phyloP scores from a whole-genome alignment of 2,113 vertebrate species.

The Hemicordylus capensis region DNA sequence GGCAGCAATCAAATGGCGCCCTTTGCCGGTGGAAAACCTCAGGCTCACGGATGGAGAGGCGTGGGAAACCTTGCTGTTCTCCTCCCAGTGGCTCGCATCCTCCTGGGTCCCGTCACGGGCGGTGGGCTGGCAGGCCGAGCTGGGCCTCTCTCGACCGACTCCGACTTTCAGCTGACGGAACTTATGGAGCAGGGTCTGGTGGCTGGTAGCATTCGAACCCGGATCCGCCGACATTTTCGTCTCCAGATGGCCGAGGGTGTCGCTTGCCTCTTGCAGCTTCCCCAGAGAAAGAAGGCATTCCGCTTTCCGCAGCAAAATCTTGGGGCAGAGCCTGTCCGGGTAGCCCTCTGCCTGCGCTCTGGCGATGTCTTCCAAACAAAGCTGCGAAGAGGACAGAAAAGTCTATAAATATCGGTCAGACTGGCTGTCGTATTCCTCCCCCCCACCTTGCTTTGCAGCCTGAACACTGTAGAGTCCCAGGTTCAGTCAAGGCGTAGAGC shows the following conservation, averaged over 20 bases:
- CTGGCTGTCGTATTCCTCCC: too few relatives aligned
- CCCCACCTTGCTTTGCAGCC: too few relatives aligned
- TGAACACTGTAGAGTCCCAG: too few relatives aligned
- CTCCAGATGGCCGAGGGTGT: constrained; percentile 47
- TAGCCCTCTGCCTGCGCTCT: constrained; percentile 81
- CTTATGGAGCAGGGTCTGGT: constrained; percentile 51
- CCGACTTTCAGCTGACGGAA: constrained; percentile 61
- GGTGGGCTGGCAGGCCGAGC: background rate
- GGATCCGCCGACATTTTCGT: constrained; percentile 21
- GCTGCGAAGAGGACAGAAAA: constrained; percentile 70
- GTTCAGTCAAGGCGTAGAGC: too few relatives aligned
- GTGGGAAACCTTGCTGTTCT: constrained; percentile 53
- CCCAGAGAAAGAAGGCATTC: constrained; percentile 81
- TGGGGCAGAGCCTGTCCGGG: constrained; percentile 83
- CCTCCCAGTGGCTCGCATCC: constrained; percentile 45
- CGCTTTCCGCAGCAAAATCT: constrained; percentile 80
- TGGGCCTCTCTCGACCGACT: background rate
- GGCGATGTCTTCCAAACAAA: constrained; percentile 85
- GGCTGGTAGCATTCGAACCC: background rate
- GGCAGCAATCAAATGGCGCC: constrained; percentile 84
- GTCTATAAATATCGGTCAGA: too few relatives aligned
- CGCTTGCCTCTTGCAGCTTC: constrained; percentile 58
- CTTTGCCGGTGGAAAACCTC: constrained; percentile 76
- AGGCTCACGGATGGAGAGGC: constrained; percentile 76
- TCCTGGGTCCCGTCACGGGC: background rate